phyloP scores from a whole-genome alignment of 1,140 invertebrate genomes.

The Hyles vespertilio region DNA sequence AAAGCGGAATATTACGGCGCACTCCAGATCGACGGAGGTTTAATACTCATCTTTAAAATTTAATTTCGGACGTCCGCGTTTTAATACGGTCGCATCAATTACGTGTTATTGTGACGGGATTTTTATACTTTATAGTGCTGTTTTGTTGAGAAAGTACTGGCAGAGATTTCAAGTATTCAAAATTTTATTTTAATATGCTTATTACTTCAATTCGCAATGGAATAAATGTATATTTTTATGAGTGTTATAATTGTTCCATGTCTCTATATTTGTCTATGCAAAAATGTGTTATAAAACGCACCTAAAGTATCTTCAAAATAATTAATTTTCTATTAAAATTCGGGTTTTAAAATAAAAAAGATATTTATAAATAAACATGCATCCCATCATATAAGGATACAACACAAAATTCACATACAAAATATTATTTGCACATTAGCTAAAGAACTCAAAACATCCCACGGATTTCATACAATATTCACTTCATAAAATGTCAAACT shows the following conservation, averaged over 20 bases:
- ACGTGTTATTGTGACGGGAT: background rate
- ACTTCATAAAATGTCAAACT: background rate
- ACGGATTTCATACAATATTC: too few relatives aligned
- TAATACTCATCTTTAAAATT: constrained; percentile 40
- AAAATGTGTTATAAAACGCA: background rate
- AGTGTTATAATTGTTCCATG: too few relatives aligned
- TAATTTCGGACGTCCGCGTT: constrained; percentile 23
- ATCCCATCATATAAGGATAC: background rate
- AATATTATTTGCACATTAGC: background rate
- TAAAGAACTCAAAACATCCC: background rate
- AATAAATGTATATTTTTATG: background rate
- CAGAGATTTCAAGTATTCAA: background rate
- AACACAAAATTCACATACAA: background rate
- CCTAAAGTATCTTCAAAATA: background rate
- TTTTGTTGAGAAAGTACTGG: background rate
- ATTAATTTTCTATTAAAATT: background rate
- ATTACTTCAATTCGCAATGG: background rate
- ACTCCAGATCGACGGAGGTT: constrained; percentile 28
- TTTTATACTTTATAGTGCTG: background rate
- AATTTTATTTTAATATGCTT: background rate
- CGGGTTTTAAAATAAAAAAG: too few relatives aligned
- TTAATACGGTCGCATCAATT: constrained; percentile 15
- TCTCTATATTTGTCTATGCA: background rate
- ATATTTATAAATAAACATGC: background rate
- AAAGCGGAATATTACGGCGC: constrained; percentile 45